Evolutionary conservation across 1,140 invertebrate genomes (phyloP).

Genomic region (Saccostrea cuccullata): DNA sequence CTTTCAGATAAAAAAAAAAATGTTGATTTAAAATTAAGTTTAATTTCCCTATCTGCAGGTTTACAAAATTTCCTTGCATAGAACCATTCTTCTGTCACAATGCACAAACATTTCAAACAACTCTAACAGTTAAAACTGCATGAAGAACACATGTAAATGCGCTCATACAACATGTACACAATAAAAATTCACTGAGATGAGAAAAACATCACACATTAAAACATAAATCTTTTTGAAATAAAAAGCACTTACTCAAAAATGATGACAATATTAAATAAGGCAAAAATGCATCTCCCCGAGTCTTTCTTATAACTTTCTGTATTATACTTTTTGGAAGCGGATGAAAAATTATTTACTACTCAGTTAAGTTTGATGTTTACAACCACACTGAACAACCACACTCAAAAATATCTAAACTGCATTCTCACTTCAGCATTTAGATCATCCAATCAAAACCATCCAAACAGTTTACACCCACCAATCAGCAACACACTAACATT

Average conservation of each 20-base stretch:
- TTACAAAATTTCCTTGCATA: constrained; percentile 8
- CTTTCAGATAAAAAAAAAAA: not conserved
- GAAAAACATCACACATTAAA: not conserved
- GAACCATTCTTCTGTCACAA: not conserved
- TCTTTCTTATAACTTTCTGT: not conserved
- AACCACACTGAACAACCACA: not conserved
- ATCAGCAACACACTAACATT: not conserved
- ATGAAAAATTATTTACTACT: not conserved
- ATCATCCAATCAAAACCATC: not conserved
- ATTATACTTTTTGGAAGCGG: not conserved
- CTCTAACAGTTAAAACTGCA: not conserved
- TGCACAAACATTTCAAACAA: not conserved
- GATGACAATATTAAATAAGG: not conserved
- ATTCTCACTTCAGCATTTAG: not conserved
- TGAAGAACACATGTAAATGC: not conserved
- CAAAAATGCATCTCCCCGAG: not conserved
- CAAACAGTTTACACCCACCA: not conserved
- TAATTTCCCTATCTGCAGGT: not conserved
- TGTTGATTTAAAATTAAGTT: not conserved
- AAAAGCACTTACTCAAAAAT: constrained; percentile 18
- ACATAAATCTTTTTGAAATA: not conserved
- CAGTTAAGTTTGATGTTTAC: not conserved
- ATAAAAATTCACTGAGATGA: not conserved
- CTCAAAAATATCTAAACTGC: no score
- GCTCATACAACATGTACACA: not conserved